Evolutionary conservation across 2,113 vertebrate genomes (phyloP).

Genomic region (Nesogale talazaci): DNA sequence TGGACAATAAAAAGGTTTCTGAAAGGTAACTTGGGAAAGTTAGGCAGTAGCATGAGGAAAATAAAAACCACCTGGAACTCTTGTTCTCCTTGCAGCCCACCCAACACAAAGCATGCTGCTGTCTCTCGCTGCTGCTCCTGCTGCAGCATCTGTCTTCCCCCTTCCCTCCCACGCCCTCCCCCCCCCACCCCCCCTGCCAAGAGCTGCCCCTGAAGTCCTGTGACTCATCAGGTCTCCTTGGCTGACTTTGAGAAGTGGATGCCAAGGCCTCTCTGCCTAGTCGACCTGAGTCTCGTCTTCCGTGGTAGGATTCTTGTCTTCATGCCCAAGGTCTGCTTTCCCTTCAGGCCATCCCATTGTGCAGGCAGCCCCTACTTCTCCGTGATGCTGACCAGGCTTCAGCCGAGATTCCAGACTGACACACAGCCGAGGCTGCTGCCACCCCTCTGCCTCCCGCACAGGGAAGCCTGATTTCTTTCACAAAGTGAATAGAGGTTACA

Average conservation of each 20-base stretch:
- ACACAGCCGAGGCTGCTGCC: not conserved
- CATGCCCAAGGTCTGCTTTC: not conserved
- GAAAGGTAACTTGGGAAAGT: not conserved
- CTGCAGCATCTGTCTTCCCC: no score
- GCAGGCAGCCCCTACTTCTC: not conserved
- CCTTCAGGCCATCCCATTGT: not conserved
- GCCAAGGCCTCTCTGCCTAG: not conserved
- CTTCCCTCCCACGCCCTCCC: no score
- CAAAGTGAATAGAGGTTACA: not conserved
- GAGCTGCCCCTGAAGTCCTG: not conserved
- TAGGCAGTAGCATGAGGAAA: not conserved
- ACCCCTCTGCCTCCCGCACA: not conserved
- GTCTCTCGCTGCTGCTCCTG: not conserved
- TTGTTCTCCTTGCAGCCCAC: not conserved
- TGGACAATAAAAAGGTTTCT: not conserved
- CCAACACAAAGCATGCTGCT: not conserved
- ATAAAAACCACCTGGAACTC: not conserved
- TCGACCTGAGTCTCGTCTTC: not conserved
- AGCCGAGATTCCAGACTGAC: not conserved
- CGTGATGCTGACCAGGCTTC: not conserved
- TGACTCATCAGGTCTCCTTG: not conserved
- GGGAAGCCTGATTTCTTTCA: slow-evolving; percentile 8
- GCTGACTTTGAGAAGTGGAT: not conserved
- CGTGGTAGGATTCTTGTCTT: not conserved
- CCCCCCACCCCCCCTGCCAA: no score